Conservation (phyloP, 2,113 vertebrate genomes). For the Phycodurus eques region DNA sequence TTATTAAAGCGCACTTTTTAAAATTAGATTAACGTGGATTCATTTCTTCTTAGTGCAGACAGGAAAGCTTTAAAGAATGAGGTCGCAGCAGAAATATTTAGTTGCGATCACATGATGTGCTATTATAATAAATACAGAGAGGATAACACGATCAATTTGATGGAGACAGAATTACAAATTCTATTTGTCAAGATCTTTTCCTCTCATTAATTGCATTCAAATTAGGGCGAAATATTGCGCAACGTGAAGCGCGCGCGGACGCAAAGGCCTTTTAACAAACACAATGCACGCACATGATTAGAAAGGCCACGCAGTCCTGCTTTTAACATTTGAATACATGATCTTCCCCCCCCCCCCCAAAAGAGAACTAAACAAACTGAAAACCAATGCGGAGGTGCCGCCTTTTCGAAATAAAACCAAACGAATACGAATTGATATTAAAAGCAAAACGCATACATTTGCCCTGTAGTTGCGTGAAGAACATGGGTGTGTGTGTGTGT, state of each 20-base stretch:
- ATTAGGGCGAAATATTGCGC: background rate
- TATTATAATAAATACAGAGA: conserved; percentile 31
- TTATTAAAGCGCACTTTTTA: background rate
- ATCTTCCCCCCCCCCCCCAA: too few relatives aligned
- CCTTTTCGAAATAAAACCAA: background rate
- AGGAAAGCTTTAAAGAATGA: conserved; percentile 47
- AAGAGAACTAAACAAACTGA: background rate
- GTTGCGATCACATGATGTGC: conserved; percentile 17
- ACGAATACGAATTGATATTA: background rate
- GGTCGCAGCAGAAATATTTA: conserved; percentile 57
- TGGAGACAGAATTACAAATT: background rate
- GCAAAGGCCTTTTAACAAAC: background rate
- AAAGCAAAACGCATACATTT: background rate
- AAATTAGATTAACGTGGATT: background rate
- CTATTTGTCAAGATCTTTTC: background rate
- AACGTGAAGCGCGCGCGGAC: background rate
- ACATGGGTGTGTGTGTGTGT: too few relatives aligned
- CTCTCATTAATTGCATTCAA: background rate
- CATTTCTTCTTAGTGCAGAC: background rate
- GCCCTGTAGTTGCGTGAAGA: background rate
- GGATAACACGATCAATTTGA: background rate
- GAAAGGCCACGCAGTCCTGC: background rate
- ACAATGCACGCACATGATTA: background rate
- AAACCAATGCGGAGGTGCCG: background rate
- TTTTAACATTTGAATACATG: background rate